A percentile compares a stretch with the other conserved stretches of the same genome.
Evolutionary conservation across 2,888 invertebrate genomes (phyloP).

Genomic region (Eupelmus urozonus): DNA sequence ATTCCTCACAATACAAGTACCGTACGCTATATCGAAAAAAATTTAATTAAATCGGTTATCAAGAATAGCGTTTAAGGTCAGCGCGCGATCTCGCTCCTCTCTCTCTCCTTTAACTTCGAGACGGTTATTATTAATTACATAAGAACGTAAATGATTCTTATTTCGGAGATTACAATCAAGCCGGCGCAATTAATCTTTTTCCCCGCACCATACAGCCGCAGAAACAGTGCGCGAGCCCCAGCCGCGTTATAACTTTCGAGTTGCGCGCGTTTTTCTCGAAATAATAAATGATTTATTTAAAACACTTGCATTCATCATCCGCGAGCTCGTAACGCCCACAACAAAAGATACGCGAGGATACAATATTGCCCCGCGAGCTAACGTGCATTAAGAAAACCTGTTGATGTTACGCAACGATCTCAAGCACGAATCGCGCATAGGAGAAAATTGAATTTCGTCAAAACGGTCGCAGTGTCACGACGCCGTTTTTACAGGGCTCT

Average conservation of each 20-base stretch:
- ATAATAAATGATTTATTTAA: constrained; percentile 57
- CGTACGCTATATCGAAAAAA: not conserved
- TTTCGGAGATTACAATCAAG: constrained; percentile 50
- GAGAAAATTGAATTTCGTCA: constrained; percentile 51
- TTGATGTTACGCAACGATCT: constrained; percentile 50
- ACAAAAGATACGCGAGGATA: constrained; percentile 45
- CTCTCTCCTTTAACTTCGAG: not conserved
- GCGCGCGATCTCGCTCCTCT: not conserved
- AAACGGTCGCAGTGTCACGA: constrained; percentile 40
- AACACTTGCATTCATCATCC: constrained; percentile 53
- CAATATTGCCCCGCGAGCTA: constrained; percentile 35
- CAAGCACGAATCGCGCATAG: constrained; percentile 12
- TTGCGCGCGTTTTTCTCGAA: constrained; percentile 28
- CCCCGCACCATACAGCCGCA: constrained; percentile 20
- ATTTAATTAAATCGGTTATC: constrained; percentile 45
- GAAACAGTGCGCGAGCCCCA: constrained; percentile 36
- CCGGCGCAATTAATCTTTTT: constrained; percentile 46
- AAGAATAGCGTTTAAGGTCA: constrained; percentile 15
- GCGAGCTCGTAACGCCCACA: constrained; percentile 48
- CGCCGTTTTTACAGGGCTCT: not conserved
- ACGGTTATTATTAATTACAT: constrained; percentile 42
- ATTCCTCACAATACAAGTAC: constrained; percentile 4
- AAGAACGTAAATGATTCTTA: constrained; percentile 52
- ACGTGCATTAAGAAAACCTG: constrained; percentile 49
- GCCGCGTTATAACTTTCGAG: constrained; percentile 24